Percentiles rank a stretch among this genome's conserved stretches.
phyloP scores from a whole-genome alignment of 2,113 vertebrate species.

The Tetrax tetrax region DNA sequence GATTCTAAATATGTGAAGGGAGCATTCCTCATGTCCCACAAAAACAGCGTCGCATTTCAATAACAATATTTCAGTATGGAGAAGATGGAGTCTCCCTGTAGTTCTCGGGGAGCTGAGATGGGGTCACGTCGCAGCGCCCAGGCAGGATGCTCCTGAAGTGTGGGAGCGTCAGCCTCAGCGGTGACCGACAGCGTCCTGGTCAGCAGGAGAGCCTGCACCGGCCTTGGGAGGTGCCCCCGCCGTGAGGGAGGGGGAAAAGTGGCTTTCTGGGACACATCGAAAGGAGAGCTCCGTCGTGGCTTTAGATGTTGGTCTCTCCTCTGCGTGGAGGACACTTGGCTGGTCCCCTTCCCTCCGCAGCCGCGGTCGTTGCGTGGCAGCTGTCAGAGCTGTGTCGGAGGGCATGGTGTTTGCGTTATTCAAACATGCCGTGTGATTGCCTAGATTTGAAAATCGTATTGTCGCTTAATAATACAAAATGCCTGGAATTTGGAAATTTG shows the following conservation, averaged over 20 bases:
- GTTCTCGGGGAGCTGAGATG: too few relatives aligned
- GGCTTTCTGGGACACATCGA: accelerated
- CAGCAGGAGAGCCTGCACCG: accelerated
- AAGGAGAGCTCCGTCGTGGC: accelerated
- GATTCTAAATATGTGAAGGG: neutral
- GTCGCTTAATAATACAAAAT: neutral
- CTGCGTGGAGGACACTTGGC: accelerated
- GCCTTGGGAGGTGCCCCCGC: neutral
- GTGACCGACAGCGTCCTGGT: accelerated
- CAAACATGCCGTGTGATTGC: neutral
- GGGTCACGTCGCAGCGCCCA: too few relatives aligned
- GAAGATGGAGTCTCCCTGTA: neutral
- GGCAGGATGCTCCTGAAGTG: neutral
- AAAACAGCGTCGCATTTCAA: accelerated
- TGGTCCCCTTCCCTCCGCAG: neutral
- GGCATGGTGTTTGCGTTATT: accelerated
- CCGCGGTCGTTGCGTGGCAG: neutral
- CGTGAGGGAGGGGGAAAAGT: neutral
- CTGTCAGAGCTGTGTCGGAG: neutral
- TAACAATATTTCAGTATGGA: neutral
- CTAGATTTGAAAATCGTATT: neutral
- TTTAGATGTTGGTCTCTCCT: too few relatives aligned
- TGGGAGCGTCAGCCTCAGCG: accelerated
- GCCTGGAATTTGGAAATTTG: neutral
- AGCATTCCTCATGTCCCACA: neutral